A percentile compares a stretch with the other conserved stretches of the same genome.
These are phyloP conservation scores for Lepidochitona cinerea DNA, from an alignment of 2,888 invertebrate species.

Conservation along the genomic window DNA sequence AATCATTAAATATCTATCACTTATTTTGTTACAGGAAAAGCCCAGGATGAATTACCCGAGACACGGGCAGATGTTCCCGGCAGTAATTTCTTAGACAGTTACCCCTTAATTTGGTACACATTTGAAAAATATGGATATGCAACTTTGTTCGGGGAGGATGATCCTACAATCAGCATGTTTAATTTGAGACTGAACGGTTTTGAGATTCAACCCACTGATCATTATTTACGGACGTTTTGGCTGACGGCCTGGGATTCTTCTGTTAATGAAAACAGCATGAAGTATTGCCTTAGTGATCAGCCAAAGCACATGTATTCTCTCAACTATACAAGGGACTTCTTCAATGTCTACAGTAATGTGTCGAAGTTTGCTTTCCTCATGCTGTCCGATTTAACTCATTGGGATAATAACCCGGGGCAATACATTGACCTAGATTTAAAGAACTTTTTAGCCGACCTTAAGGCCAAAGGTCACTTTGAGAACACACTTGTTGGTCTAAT, in stretches of 20 bases:
- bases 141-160: slow-evolving; percentile 66
- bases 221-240: slow-evolving; percentile 69
- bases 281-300: slow-evolving; percentile 54
- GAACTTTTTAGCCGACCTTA: slow-evolving; percentile 43
- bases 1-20: too few species aligned
- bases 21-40: slow-evolving; percentile 15
- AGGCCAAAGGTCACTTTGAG: slow-evolving; percentile 44
- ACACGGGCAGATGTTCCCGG: slow-evolving; percentile 34
- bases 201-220: slow-evolving; percentile 60
- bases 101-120: slow-evolving; percentile 63
- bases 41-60: slow-evolving; percentile 52
- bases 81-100: slow-evolving; percentile 46
- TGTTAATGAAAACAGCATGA: slow-evolving; percentile 35
- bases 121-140: slow-evolving; percentile 60
- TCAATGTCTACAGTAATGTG: slow-evolving; percentile 48
- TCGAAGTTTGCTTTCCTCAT: slow-evolving; percentile 62
- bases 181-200: slow-evolving; percentile 64
- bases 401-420: slow-evolving; percentile 61
- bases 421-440: slow-evolving; percentile 58
- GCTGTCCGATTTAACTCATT: slow-evolving; percentile 58
- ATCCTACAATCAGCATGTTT: slow-evolving; percentile 58
- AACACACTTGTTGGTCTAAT: slow-evolving; percentile 62
- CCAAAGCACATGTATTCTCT: slow-evolving; percentile 58
- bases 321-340: slow-evolving; percentile 60
- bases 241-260: slow-evolving; percentile 47